Evolutionary conservation across 23 tunicate genomes (phyloP).

Genomic region (Trididemnum clinides): DNA sequence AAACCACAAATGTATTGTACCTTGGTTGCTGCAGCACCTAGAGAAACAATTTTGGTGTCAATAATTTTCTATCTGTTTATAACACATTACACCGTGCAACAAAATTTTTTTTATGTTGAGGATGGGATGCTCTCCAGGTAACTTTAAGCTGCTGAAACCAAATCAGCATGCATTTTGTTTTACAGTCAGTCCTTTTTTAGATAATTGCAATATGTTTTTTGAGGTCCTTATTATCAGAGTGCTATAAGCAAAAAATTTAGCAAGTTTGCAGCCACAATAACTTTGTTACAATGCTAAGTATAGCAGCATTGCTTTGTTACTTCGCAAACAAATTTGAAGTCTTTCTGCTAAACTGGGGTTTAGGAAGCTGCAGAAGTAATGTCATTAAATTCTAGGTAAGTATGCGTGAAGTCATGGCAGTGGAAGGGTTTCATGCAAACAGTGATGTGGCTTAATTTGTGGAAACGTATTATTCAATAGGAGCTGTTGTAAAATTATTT

Average conservation of each 20-base stretch:
- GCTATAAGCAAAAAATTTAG: background rate
- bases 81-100: conserved; percentile 18
- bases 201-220: conserved; percentile 31
- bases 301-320: conserved; percentile 18
- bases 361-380: background rate
- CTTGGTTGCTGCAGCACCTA: no score
- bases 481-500: background rate
- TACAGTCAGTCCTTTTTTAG: conserved; percentile 15
- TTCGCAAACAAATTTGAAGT: background rate
- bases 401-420: conserved; percentile 25
- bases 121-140: background rate
- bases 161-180: conserved; percentile 15
- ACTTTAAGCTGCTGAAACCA: conserved; percentile 17
- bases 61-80: no score
- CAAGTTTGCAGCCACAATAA: background rate
- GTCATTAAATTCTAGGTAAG: background rate
- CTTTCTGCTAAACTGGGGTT: background rate
- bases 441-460: conserved; percentile 5
- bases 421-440: conserved; percentile 24
- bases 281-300: conserved; percentile 6
- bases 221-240: background rate
- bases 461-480: conserved; percentile 19
- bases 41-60: no score
- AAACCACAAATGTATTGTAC: no score
- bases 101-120: conserved; percentile 11